phyloP scores from a whole-genome alignment of 2,113 vertebrate genomes.

The Dendropsophus ebraccatus region DNA sequence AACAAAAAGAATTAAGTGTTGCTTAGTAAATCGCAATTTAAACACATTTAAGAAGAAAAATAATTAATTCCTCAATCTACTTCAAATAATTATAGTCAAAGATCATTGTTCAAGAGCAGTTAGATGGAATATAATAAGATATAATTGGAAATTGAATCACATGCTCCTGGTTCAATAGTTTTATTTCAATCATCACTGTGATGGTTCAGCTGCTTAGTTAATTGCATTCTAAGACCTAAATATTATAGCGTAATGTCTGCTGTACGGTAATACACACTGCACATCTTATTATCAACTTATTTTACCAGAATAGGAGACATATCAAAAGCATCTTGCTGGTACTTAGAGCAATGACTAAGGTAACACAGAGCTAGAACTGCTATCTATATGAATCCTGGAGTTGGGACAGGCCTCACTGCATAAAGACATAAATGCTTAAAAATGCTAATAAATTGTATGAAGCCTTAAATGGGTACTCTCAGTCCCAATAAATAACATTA shows the following conservation, averaged over 20 bases:
- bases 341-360: no score
- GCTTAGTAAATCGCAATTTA: no score
- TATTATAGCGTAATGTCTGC: not conserved
- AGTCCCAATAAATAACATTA: no score
- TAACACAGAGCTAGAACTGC: no score
- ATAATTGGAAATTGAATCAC: conserved; percentile 21
- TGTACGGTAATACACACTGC: not conserved
- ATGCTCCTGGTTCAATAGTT: conserved; percentile 1
- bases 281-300: not conserved
- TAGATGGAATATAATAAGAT: not conserved
- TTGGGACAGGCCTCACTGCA: no score
- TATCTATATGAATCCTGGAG: no score
- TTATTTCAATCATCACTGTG: not conserved
- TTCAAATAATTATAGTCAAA: not conserved
- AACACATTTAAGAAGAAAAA: not conserved
- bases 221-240: conserved; percentile 4
- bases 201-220: conserved; percentile 27
- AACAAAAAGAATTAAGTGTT: no score
- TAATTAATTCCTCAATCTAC: not conserved
- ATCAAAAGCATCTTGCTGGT: not conserved
- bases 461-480: no score
- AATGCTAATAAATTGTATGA: no score
- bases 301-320: not conserved
- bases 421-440: no score
- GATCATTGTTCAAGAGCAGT: not conserved